Percentiles rank a stretch among this genome's conserved stretches.
These are phyloP conservation scores for Grammomys surdaster DNA, from an alignment of 2,113 vertebrate species.

Conservation along the genomic window DNA sequence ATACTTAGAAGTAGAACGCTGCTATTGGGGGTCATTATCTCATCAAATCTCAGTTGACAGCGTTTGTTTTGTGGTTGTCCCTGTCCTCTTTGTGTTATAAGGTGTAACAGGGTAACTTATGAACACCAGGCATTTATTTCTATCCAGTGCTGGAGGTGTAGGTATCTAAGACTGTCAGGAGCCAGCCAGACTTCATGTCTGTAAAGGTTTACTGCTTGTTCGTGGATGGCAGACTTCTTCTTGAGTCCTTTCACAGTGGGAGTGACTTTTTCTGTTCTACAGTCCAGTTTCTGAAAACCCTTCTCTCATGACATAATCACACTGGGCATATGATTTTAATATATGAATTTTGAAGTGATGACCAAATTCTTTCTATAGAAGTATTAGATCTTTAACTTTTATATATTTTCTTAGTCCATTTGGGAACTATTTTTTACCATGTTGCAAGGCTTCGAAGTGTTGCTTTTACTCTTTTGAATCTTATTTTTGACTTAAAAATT, in stretches of 20 bases:
- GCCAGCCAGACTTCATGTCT: background rate
- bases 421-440: background rate
- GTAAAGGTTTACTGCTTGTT: background rate
- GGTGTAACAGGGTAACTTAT: background rate
- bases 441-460: background rate
- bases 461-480: background rate
- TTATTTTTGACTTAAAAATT: background rate
- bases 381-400: background rate
- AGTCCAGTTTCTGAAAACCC: background rate
- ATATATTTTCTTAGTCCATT: background rate
- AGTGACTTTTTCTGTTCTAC: background rate
- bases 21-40: background rate
- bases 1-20: background rate
- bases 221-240: background rate
- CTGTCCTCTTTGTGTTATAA: background rate
- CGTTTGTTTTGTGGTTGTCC: background rate
- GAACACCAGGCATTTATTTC: background rate
- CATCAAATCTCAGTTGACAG: background rate
- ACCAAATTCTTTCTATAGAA: background rate
- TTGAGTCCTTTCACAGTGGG: background rate
- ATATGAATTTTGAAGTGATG: background rate
- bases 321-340: background rate
- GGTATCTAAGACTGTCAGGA: background rate
- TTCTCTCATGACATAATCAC: background rate
- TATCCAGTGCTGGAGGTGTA: background rate